Conservation (phyloP, 1,140 invertebrate species). For the Glossosoma conforme region DNA sequence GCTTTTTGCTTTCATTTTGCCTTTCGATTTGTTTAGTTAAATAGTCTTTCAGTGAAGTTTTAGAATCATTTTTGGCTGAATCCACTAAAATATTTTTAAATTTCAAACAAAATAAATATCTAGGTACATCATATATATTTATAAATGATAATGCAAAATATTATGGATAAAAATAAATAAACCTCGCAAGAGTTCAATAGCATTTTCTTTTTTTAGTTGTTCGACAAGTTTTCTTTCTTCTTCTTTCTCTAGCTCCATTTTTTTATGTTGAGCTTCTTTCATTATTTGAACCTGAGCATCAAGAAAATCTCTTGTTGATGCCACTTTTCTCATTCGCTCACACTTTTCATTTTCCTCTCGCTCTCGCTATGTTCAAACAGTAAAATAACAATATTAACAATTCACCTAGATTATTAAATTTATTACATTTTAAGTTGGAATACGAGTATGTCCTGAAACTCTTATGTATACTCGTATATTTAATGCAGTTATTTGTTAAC, state of each 20-base stretch:
- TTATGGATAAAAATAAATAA: conserved; percentile 3
- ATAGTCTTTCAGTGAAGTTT: conserved; percentile 7
- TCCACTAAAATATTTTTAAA: background rate
- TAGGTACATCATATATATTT: background rate
- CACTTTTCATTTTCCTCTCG: conserved; percentile 8
- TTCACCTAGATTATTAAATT: background rate
- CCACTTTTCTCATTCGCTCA: conserved; percentile 9
- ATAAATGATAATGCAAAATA: conserved; percentile 1
- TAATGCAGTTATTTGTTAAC: background rate
- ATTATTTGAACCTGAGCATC: conserved; percentile 18
- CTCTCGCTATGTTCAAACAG: background rate
- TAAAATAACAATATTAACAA: background rate
- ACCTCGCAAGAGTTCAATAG: conserved; percentile 5
- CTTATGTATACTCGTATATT: background rate
- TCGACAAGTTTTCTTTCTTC: conserved; percentile 3
- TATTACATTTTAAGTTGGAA: background rate
- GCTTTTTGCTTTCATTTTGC: conserved; percentile 5
- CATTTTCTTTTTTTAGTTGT: conserved; percentile 3
- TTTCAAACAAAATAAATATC: background rate
- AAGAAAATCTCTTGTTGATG: conserved; percentile 13
- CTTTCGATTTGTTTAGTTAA: conserved; percentile 16
- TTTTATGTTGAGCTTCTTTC: conserved; percentile 12
- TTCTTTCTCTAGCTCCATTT: conserved; percentile 4
- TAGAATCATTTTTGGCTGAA: conserved; percentile 10
- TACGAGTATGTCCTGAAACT: background rate